These are phyloP conservation scores for Drosophila gunungcola DNA, from an alignment of 1,140 invertebrate genomes.

Conservation along the genomic window DNA sequence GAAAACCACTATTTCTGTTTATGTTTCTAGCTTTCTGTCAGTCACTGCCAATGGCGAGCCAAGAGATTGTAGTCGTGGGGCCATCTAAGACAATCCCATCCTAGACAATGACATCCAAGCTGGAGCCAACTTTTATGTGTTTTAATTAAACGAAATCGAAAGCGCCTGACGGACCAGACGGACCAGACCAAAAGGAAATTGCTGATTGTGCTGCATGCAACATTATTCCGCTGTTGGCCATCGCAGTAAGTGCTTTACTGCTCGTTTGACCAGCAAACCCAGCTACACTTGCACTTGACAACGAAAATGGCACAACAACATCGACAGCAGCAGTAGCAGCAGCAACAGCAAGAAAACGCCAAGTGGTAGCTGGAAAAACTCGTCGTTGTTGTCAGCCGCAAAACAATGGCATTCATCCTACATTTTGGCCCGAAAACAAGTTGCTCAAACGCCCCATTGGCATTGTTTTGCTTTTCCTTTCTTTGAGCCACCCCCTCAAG, in stretches of 20 bases:
- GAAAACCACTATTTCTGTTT: conserved; percentile 24
- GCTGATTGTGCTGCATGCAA: conserved; percentile 63
- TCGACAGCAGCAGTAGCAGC: conserved; percentile 7
- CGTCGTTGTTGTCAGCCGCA: conserved; percentile 46
- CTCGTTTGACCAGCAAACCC: conserved; percentile 64
- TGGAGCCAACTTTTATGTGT: conserved; percentile 69
- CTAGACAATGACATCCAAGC: conserved; percentile 40
- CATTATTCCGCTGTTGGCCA: conserved; percentile 44
- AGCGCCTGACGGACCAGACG: conserved; percentile 40
- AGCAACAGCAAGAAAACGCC: not conserved
- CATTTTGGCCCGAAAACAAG: conserved; percentile 79
- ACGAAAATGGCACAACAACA: conserved; percentile 70
- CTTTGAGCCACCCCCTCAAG: conserved; percentile 34
- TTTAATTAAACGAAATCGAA: conserved; percentile 82
- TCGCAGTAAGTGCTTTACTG: conserved; percentile 36
- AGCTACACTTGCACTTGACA: conserved; percentile 76
- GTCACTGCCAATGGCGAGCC: conserved; percentile 54
- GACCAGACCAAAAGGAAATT: conserved; percentile 63
- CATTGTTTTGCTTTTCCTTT: conserved; percentile 76
- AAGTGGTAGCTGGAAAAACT: conserved; percentile 55
- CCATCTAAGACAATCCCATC: conserved; percentile 16
- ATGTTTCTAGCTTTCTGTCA: conserved; percentile 35
- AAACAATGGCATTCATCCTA: conserved; percentile 79
- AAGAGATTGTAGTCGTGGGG: conserved; percentile 31
- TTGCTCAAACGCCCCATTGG: conserved; percentile 80